These are phyloP conservation scores for Myotis lucifugus DNA, from an alignment of 2,113 vertebrate species.

Conservation along the genomic window DNA sequence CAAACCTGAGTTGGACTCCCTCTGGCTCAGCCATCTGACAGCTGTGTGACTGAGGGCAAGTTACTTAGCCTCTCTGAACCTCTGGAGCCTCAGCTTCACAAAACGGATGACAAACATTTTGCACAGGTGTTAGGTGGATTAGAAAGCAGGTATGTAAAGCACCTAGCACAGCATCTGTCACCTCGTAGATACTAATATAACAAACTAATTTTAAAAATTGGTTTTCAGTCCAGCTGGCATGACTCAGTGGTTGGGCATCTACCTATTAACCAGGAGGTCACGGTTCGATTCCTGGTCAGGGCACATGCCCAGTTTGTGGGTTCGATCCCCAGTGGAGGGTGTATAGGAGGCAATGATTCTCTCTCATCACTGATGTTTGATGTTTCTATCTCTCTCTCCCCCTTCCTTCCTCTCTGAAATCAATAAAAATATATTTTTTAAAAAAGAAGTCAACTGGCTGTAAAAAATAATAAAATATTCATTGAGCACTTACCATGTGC, in stretches of 20 bases:
- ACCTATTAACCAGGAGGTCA: too few species aligned
- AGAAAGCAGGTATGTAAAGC: neutral
- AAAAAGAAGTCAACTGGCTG: too few species aligned
- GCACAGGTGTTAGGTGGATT: neutral
- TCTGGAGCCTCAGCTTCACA: neutral
- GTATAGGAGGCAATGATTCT: too few species aligned
- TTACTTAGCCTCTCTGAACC: neutral
- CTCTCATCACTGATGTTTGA: too few species aligned
- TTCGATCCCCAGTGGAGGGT: too few species aligned
- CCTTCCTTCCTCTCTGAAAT: conserved; percentile 50
- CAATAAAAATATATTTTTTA: too few species aligned
- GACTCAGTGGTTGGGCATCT: too few species aligned
- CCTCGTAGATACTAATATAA: neutral
- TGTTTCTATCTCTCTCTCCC: neutral
- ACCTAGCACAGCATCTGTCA: neutral
- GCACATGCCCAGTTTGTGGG: too few species aligned
- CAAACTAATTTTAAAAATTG: neutral
- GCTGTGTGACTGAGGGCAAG: neutral
- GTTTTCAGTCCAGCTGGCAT: neutral
- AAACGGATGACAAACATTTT: neutral
- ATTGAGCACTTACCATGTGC: neutral
- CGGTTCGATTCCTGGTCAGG: too few species aligned
- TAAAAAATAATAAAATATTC: neutral
- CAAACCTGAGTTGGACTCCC: neutral
- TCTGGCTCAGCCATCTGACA: neutral